phyloP scores from a whole-genome alignment of 2,797 vertebrate species.

The Microctenopoma lineatum region DNA sequence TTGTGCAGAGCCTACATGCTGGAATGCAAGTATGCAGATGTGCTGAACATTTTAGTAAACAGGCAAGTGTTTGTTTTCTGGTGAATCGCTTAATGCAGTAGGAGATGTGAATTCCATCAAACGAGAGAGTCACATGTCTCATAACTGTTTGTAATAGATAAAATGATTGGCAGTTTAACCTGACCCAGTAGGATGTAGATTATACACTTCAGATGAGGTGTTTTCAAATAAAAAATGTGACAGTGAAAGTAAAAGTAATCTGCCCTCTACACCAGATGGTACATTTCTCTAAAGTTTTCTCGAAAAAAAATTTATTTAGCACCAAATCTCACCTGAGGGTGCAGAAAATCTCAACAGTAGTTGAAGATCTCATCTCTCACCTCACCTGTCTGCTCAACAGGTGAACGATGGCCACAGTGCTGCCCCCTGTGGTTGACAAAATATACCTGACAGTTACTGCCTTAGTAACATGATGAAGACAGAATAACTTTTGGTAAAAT shows the following conservation, averaged over 20 bases:
- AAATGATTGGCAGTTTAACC: background rate
- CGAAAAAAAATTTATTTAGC: fast-evolving
- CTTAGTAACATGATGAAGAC: background rate
- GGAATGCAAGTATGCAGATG: slow-evolving; percentile 30
- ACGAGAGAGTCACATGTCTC: background rate
- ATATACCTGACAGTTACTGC: background rate
- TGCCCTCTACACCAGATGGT: no score
- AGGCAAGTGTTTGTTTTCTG: slow-evolving; percentile 27
- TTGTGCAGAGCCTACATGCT: background rate
- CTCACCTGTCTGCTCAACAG: slow-evolving; percentile 15
- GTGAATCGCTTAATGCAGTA: slow-evolving; percentile 26
- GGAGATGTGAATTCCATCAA: background rate
- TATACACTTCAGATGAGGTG: background rate
- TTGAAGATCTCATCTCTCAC: slow-evolving; percentile 50
- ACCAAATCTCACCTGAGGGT: slow-evolving; percentile 48
- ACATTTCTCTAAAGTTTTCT: background rate
- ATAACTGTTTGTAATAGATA: background rate
- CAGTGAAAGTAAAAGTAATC: no score
- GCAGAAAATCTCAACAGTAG: slow-evolving; percentile 17
- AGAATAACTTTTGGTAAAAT: background rate
- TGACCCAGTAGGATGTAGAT: background rate
- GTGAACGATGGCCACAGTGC: slow-evolving; percentile 32
- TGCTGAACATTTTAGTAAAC: slow-evolving; percentile 55
- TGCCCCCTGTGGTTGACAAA: slow-evolving; percentile 49
- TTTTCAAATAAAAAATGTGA: background rate